A percentile compares a stretch with the other conserved stretches of the same genome.
These are phyloP conservation scores for Altica lythri DNA, from an alignment of 2,888 invertebrate species.

Conservation along the genomic window DNA sequence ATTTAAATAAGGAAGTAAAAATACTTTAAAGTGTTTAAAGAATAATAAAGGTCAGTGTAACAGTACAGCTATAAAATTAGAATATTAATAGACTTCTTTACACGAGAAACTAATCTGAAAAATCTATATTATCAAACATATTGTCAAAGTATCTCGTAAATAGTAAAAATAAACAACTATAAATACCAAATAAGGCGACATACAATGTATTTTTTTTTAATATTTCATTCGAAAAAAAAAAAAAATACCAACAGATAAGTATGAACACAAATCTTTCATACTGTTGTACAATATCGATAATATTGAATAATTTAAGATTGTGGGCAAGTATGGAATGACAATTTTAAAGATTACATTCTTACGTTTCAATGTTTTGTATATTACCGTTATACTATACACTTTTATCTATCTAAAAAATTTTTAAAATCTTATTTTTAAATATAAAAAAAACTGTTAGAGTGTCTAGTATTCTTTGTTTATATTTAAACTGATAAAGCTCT, in stretches of 20 bases:
- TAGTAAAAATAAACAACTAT: conserved; percentile 31
- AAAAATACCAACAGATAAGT: conserved; percentile 33
- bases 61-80: conserved; percentile 4
- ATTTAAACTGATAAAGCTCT: no score
- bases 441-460: no score
- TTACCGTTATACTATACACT: conserved; percentile 8
- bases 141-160: conserved; percentile 22
- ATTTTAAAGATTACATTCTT: conserved; percentile 30
- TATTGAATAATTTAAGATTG: conserved; percentile 32
- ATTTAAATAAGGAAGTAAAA: no score
- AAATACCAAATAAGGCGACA: conserved; percentile 31
- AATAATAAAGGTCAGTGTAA: conserved; percentile 17
- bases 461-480: no score
- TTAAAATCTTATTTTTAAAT: no score
- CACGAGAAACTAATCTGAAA: conserved; percentile 22
- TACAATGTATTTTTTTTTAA: conserved; percentile 33
- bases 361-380: conserved; percentile 21
- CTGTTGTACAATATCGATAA: conserved; percentile 31
- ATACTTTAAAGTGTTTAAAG: no score
- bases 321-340: conserved; percentile 21
- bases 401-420: no score
- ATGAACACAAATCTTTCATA: conserved; percentile 33
- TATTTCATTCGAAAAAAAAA: conserved; percentile 26
- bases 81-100: conserved; percentile 14
- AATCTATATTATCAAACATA: conserved; percentile 20